Evolutionary conservation across 2,888 invertebrate genomes (phyloP).

Genomic region (Leptinotarsa haldemani): DNA sequence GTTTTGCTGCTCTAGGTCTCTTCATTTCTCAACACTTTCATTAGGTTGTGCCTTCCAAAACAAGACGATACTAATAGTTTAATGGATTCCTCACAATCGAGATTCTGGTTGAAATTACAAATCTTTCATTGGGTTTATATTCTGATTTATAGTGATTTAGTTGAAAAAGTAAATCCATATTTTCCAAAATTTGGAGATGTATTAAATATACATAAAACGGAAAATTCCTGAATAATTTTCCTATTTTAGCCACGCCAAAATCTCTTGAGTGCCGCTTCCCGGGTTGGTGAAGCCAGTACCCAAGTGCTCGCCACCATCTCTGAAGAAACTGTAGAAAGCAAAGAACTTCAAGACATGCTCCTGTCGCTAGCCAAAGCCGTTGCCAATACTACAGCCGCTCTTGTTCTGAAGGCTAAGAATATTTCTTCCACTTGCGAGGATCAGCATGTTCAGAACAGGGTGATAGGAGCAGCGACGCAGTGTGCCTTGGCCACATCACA

Average conservation of each 20-base stretch:
- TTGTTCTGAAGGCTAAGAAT: constrained; percentile 96
- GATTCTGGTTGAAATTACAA: too few species aligned
- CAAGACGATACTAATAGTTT: too few species aligned
- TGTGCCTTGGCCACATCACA: constrained; percentile 98
- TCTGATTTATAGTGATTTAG: too few species aligned
- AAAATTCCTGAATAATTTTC: not conserved
- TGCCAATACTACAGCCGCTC: constrained; percentile 96
- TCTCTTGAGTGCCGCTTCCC: constrained; percentile 92
- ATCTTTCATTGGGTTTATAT: too few species aligned
- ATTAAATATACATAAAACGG: too few species aligned
- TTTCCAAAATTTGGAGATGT: too few species aligned
- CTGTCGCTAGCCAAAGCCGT: constrained; percentile 95
- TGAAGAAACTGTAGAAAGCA: constrained; percentile 87
- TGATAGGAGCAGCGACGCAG: constrained; percentile 94
- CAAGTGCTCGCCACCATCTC: constrained; percentile 93
- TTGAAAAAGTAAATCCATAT: too few species aligned
- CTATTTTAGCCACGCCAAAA: constrained; percentile 81
- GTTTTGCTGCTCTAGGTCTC: too few species aligned
- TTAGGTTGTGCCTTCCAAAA: too few species aligned
- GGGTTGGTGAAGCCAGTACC: constrained; percentile 96
- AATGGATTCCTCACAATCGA: too few species aligned
- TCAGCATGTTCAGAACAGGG: constrained; percentile 83
- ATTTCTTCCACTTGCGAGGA: constrained; percentile 91
- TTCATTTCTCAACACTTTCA: too few species aligned
- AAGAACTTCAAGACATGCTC: constrained; percentile 88